phyloP scores from a whole-genome alignment of 2,888 invertebrate genomes.

The Acleris laterana region DNA sequence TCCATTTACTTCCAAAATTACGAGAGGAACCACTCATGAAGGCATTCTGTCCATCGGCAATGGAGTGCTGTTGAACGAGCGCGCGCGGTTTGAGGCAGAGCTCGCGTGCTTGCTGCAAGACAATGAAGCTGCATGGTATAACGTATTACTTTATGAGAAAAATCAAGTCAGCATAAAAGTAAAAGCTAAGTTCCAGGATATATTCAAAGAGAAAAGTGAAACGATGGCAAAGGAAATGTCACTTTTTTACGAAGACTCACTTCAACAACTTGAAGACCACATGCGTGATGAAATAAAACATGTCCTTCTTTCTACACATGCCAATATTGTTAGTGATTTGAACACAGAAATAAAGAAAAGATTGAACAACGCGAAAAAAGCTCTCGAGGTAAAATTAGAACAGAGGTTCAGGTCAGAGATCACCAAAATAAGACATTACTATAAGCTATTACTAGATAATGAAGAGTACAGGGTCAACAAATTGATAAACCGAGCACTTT shows the following conservation, averaged over 20 bases:
- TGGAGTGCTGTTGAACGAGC: conserved; percentile 57
- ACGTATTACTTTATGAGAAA: conserved; percentile 63
- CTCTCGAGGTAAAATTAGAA: conserved; percentile 54
- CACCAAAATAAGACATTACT: conserved; percentile 65
- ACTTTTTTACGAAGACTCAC: conserved; percentile 63
- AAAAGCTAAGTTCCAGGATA: conserved; percentile 54
- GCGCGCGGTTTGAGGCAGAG: conserved; percentile 51
- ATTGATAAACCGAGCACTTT: conserved; percentile 57
- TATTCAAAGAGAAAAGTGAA: conserved; percentile 62
- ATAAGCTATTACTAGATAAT: conserved; percentile 63
- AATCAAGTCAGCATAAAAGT: conserved; percentile 57
- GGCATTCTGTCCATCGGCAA: conserved; percentile 73
- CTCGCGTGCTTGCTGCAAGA: conserved; percentile 56
- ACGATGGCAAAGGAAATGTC: conserved; percentile 63
- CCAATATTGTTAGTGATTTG: conserved; percentile 59
- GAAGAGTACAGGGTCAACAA: conserved; percentile 58
- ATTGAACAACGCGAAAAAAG: conserved; percentile 56
- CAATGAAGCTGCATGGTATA: conserved; percentile 68
- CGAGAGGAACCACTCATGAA: conserved; percentile 70
- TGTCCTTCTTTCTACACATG: conserved; percentile 54
- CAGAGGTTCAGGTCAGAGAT: conserved; percentile 59
- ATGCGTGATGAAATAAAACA: conserved; percentile 59
- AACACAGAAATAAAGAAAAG: conserved; percentile 65
- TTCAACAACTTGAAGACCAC: conserved; percentile 68
- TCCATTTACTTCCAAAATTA: conserved; percentile 77